Base-by-base conservation (phyloP, 1,140 invertebrate species). In the Lineus longissimus region DNA sequence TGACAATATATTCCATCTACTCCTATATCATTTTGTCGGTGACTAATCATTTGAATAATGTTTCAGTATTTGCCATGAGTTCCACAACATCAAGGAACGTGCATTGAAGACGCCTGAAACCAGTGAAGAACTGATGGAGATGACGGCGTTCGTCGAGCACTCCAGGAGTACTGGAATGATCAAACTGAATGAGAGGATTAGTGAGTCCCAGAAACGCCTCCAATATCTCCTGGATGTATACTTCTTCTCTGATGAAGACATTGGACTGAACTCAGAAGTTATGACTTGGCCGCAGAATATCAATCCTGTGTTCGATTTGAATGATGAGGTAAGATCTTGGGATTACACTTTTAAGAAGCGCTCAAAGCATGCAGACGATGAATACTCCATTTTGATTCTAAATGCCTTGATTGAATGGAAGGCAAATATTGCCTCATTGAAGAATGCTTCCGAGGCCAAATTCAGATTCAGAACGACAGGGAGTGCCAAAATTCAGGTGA, bases 201-300 rank as follows among this genome's bases (percentile, higher is more conserved):
- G 70, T 43, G 73, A 76, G 23, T 75, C 73, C 29, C 71, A 78
- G 45, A 65, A 76, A 22, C 64, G 77, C n/a, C 65, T 82, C 57
- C 65, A 72, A 1, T 82, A 79, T 60, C 71, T 82, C 4, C 73
- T 82, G 57, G 77, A 82, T 63, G 70, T 74, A n/a, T 77, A 75
- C 64, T 70, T 79, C 59, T 81, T 81, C 62, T 68, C 74, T 47
- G 64, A 73, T 17, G 77, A 78, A 27, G 81, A 82, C 61, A 73
- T 83, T 60, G 70, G 73, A 27, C 66, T 82, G 25, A 83, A 83
- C 66, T 77, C 73, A 59, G 69, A 78, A 47, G 75, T 77, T 15
- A 71, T 82, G 11, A 77, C 76, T n/a, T 81, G 81, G 79, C 79
- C 80, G 13, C 68, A 73, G 15, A 70, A 70, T 55, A 82, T 83